A percentile compares a stretch with the other conserved stretches of the same genome.
Evolutionary conservation across 1,140 invertebrate species (phyloP).

Genomic region (Papilio dardanus): DNA sequence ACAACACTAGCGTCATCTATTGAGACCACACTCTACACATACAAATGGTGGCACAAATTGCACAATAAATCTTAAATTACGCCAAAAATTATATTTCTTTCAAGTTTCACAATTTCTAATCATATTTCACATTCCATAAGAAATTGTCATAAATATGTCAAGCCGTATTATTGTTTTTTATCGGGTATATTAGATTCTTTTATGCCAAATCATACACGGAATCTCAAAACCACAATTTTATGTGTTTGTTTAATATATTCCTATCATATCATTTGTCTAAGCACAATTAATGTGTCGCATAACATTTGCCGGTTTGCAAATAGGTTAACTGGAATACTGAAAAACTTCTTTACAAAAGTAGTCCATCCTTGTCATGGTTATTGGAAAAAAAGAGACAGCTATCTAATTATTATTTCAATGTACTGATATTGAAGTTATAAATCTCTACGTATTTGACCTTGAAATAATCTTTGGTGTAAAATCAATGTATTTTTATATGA

Average conservation of each 20-base stretch:
- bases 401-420: no score
- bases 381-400: no score
- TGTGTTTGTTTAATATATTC: neutral
- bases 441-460: no score
- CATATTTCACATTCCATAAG: neutral
- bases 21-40: no score
- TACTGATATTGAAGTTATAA: no score
- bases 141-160: neutral
- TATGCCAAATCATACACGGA: no score
- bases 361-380: no score
- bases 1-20: no score
- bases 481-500: slow-evolving; percentile 2
- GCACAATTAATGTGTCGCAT: neutral
- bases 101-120: neutral
- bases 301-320: neutral
- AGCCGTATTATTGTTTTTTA: no score
- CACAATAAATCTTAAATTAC: neutral
- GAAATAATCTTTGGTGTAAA: neutral
- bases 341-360: no score
- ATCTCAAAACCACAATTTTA: neutral
- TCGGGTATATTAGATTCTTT: no score
- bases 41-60: neutral
- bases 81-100: neutral
- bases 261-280: neutral
- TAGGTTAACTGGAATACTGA: no score